phyloP scores from a whole-genome alignment of 2,888 invertebrate species.

The Leptinotarsa peninsularis region DNA sequence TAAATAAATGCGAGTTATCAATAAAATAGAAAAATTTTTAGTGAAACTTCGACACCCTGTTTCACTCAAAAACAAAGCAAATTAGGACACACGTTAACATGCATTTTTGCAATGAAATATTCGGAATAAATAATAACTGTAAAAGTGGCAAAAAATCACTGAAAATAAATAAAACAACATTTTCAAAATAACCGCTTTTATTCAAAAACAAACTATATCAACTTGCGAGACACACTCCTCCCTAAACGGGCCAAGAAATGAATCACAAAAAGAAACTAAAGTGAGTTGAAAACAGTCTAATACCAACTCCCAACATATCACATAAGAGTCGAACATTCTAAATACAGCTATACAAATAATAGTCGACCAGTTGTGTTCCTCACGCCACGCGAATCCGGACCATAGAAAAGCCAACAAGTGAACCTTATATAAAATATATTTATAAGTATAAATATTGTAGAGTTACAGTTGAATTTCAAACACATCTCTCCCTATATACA shows the following conservation, averaged over 20 bases:
- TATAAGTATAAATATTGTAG: slow-evolving; percentile 25
- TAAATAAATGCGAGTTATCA: too few relatives aligned
- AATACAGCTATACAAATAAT: slow-evolving; percentile 7
- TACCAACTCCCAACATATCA: slow-evolving; percentile 8
- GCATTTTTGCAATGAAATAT: too few relatives aligned
- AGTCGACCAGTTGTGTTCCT: neutral
- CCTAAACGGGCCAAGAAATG: neutral
- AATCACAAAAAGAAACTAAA: slow-evolving; percentile 5
- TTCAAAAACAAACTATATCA: slow-evolving; percentile 4
- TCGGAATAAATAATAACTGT: too few relatives aligned
- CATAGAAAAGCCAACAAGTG: slow-evolving; percentile 3
- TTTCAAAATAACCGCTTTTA: neutral
- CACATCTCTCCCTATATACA: slow-evolving; percentile 36
- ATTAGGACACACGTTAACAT: too few relatives aligned
- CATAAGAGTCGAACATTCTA: neutral
- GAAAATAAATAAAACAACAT: neutral
- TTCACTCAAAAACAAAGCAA: too few relatives aligned
- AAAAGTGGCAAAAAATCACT: too few relatives aligned
- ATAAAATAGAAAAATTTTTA: too few relatives aligned
- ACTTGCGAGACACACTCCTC: neutral
- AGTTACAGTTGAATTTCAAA: slow-evolving; percentile 28
- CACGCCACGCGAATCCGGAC: neutral
- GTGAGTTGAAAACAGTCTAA: slow-evolving; percentile 12
- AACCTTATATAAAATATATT: slow-evolving; percentile 20
- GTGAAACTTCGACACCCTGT: too few relatives aligned